Evolutionary conservation across 1,140 invertebrate genomes (phyloP).

Genomic region (Heliconius himera): DNA sequence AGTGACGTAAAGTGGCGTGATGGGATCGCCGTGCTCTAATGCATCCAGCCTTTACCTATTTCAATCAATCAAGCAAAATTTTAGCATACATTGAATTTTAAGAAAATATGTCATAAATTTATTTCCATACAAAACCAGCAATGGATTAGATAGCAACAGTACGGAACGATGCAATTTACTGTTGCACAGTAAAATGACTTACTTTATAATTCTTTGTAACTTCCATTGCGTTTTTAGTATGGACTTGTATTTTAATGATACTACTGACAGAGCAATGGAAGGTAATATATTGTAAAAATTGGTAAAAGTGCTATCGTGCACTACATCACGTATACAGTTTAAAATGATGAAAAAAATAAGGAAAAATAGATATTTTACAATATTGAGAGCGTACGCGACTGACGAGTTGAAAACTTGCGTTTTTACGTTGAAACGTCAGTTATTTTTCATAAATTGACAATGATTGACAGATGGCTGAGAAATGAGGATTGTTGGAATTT

Average conservation of each 20-base stretch:
- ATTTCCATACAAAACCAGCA: not conserved
- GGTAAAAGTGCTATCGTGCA: conserved; percentile 39
- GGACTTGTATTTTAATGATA: not conserved
- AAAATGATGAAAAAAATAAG: conserved; percentile 53
- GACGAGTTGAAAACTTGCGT: conserved; percentile 22
- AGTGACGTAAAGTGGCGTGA: conserved; percentile 37
- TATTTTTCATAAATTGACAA: not conserved
- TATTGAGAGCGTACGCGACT: conserved; percentile 39
- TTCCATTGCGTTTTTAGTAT: conserved; percentile 23
- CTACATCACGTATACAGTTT: conserved; percentile 53
- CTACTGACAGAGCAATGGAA: conserved; percentile 12
- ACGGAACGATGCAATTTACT: conserved; percentile 19
- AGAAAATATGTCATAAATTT: not conserved
- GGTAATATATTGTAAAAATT: not conserved
- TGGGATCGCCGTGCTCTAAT: conserved; percentile 17
- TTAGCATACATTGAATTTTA: conserved; percentile 18
- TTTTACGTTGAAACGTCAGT: conserved; percentile 10
- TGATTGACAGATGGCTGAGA: not conserved
- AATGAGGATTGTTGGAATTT: not conserved
- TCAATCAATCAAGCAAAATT: not conserved
- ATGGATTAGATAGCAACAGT: conserved; percentile 7
- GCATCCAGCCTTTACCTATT: conserved; percentile 17
- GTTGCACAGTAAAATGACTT: not conserved
- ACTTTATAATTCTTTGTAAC: conserved; percentile 14
- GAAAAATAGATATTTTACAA: conserved; percentile 44